Conservation (phyloP, 2,797 vertebrate genomes). For the Enoplosus armatus region DNA sequence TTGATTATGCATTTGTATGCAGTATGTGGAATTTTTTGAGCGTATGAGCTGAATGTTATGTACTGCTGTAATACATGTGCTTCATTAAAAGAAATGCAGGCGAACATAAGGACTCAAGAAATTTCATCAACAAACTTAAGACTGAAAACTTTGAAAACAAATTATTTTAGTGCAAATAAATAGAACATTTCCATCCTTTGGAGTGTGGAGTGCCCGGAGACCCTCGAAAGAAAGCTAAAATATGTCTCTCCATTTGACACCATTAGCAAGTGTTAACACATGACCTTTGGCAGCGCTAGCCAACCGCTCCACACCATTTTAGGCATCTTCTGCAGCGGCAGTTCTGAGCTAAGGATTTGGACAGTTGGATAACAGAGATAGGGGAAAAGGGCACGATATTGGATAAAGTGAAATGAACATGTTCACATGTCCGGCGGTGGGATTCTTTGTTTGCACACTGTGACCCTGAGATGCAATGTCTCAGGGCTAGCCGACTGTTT, state of each 20-base stretch:
- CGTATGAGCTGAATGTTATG: not conserved
- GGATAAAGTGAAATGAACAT: conserved; percentile 77
- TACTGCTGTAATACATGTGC: not conserved
- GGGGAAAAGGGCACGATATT: conserved; percentile 71
- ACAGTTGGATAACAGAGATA: conserved; percentile 66
- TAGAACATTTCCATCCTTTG: conserved; percentile 34
- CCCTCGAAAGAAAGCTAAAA: conserved; percentile 74
- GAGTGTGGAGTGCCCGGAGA: conserved; percentile 57
- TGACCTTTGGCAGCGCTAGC: conserved; percentile 75
- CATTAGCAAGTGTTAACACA: conserved; percentile 84
- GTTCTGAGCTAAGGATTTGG: conserved; percentile 56
- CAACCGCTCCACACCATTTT: conserved; percentile 58
- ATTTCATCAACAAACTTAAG: conserved; percentile 4
- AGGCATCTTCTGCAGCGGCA: conserved; percentile 61
- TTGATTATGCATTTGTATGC: conserved; percentile 26
- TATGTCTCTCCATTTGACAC: conserved; percentile 82
- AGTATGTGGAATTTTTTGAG: conserved; percentile 26
- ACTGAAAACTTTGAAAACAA: conserved; percentile 23
- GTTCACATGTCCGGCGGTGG: conserved; percentile 71
- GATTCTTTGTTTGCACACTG: conserved; percentile 67
- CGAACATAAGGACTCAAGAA: not conserved
- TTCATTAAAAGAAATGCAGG: conserved; percentile 7
- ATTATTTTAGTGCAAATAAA: conserved; percentile 24
- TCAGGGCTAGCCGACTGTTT: conserved; percentile 67
- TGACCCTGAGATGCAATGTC: conserved; percentile 79